Base-by-base conservation (phyloP, 2,113 vertebrate genomes). In the Serinus canaria region DNA sequence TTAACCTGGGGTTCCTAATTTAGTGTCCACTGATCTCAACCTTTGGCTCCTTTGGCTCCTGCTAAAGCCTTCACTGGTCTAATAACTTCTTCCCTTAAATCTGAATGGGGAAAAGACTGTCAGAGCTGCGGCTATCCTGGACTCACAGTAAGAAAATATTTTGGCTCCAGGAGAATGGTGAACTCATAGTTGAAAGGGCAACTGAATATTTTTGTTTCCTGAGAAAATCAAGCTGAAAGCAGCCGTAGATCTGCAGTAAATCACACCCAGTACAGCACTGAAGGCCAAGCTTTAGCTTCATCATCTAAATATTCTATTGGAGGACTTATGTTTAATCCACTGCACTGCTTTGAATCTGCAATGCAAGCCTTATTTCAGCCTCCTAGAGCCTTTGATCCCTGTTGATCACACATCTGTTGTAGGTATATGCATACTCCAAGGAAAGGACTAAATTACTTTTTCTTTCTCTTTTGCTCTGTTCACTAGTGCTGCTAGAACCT, bases 291-390 rank as follows among this genome's bases (percentile, higher is more conserved):
- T 87, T 63, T 46, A 68, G 5, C 23, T 79, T 91, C 14, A 55
- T 44, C 41, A 58, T 64, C 41, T 41, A 5, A 0, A 0, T 35
- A 4, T 69, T 80, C 23, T 60, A 0, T 28, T 35, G 19, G 27
- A 73, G 11, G 31, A 68, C 14, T 30, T 49, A 7, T n/a, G 11
- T 62, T 76, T 67, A 85, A 60, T 62, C 22, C 37, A 25, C 20
- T 75, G 22, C 5, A 13, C 17, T 56, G 7, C 30, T 68, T 58
- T 56, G 44, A 78, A 74, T 37, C 13, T 1, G 0, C 44, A 52
- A 9, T 53, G 31, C 24, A 77, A 80, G 7, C 27, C 7, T 67
- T 47, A 50, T 55, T 89, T 14, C 24, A 84, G 52, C 16, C n/a
- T 46, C 23, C 39, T 47, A 41, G 9, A 73, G 9, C 9, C 44